A percentile compares a stretch with the other conserved stretches of the same genome.
Evolutionary conservation across 2,113 vertebrate species (phyloP).

Genomic region (Psilopsiagon aymara): DNA sequence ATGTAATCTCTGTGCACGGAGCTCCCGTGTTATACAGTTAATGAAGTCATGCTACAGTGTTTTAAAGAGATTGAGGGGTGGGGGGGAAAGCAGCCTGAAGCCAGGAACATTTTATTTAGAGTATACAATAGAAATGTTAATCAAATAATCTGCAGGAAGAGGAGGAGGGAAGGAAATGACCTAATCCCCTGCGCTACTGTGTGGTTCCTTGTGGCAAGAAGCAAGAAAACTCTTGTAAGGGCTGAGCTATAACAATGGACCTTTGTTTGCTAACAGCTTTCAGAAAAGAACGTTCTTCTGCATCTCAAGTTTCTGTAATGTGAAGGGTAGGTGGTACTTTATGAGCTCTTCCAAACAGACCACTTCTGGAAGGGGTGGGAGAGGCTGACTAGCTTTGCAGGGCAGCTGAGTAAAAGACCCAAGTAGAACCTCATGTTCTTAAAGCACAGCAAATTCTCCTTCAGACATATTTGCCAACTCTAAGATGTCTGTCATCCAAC

Average conservation of each 20-base stretch:
- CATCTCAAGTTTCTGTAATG: neutral
- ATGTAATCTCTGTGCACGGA: neutral
- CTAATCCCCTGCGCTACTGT: conserved; percentile 45
- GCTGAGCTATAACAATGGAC: neutral
- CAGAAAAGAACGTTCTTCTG: neutral
- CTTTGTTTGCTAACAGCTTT: conserved; percentile 24
- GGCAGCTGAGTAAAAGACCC: neutral
- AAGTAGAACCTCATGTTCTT: neutral
- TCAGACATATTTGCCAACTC: neutral
- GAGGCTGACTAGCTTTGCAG: neutral
- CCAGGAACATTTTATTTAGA: conserved; percentile 55
- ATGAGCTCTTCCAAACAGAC: neutral
- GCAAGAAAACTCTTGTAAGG: conserved; percentile 27
- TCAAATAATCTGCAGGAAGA: conserved; percentile 68
- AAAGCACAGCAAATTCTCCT: neutral
- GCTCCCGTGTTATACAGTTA: conserved; percentile 4
- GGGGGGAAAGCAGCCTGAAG: neutral
- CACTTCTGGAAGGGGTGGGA: neutral
- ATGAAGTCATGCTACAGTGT: conserved; percentile 16
- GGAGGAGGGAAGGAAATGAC: conserved; percentile 65
- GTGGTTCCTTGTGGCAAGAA: conserved; percentile 17
- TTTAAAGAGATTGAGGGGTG: conserved; percentile 15
- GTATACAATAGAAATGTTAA: conserved; percentile 66
- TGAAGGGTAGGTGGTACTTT: neutral
- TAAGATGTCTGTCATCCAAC: neutral